These are phyloP conservation scores for Cydia fagiglandana DNA, from an alignment of 1,140 invertebrate species.

Conservation along the genomic window DNA sequence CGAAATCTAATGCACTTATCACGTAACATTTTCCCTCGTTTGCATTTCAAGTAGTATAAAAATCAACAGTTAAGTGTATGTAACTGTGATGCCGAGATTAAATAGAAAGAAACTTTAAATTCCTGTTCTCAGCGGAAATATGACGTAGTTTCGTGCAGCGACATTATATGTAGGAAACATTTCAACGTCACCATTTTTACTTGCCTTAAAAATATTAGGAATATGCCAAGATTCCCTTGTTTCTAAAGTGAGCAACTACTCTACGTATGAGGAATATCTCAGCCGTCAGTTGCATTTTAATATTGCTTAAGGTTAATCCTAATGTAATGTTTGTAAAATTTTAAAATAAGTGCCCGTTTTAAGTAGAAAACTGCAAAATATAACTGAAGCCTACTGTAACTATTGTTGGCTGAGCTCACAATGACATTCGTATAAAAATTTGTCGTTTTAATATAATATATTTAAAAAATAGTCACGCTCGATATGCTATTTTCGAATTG, in stretches of 20 bases:
- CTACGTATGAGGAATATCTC: not conserved
- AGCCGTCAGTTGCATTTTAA: not conserved
- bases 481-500: no score
- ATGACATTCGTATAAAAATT: no score
- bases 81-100: not conserved
- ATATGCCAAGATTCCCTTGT: not conserved
- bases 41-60: conserved; percentile 1
- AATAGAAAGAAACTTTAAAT: conserved; percentile 1
- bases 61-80: not conserved
- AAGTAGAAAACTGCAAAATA: no score
- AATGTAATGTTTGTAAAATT: no score
- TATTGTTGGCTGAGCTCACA: no score
- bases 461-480: no score
- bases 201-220: not conserved
- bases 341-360: no score
- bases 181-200: not conserved
- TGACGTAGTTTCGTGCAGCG: not conserved
- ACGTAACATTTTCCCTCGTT: not conserved
- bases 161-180: not conserved
- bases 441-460: no score
- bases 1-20: not conserved
- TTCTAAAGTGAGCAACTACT: not conserved
- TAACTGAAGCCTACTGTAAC: no score
- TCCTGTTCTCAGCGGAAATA: not conserved
- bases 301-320: no score